Base-by-base conservation (phyloP, 1,140 invertebrate species). In the Coboldia fuscipes region DNA sequence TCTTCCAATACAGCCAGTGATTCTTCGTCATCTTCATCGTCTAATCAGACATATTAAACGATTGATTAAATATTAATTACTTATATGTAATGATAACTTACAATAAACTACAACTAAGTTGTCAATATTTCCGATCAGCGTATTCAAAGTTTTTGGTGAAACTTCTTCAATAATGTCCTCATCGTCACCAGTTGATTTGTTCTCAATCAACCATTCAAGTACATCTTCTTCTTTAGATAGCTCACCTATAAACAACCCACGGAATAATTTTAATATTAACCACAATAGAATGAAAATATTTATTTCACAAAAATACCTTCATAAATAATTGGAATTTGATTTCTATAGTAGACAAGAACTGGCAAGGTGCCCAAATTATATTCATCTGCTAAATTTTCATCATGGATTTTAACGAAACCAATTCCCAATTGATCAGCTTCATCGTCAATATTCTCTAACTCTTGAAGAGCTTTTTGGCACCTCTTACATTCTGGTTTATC, bases 371-470 rank as follows among this genome's bases (percentile, higher is more conserved):
- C 82, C 47, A 92, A 65, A 62, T 83, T 88, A 62, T 92, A 92
- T 56, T 92, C 85, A 51, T 89, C 81, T 36, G 85, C 82, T 37
- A 93, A 61, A 47, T 72, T 69, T 58, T 89, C 80, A 54, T 93
- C 88, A 41, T 85, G 76, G 47, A 92, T 90, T 58, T 92, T 92
- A 16, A 92, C 86, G 54, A 92, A 92, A 39, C 83, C 85, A 49
- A 92, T 90, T 30, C 82, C 84, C 37, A 92, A 63, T 51, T 90
- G 82, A 60, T 90, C 86, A n/a, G 86, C 86, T 57, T 92, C 86
- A 49, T 90, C 85, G 50, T 90, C 85, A 47, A 92, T 90, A 58
- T 92, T 90, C 57, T 93, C 88, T 53, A 92, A 54, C 59, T 88
- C 81, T 59, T 81, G 72, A 30, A 89, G 62, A 28, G 81, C 82